Conservation (phyloP, 1,140 invertebrate species). For the Leptoteleia sp. region DNA sequence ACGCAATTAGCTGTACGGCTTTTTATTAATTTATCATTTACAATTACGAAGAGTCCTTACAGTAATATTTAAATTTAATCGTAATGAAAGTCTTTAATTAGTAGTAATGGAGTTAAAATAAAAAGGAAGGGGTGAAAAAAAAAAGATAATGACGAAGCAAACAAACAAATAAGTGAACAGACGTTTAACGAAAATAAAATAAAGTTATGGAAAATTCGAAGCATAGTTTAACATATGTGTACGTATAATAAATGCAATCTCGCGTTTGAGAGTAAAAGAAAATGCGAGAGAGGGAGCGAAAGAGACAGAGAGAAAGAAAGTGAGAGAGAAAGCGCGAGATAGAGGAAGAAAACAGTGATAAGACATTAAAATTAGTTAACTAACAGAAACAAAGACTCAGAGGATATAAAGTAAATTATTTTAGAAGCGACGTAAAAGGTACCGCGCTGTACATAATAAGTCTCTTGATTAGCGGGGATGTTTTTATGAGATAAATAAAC, state of each 20-base stretch:
- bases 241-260: constrained; percentile 61
- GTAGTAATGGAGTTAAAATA: constrained; percentile 49
- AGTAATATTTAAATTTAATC: constrained; percentile 65
- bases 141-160: too few relatives aligned
- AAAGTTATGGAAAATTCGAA: constrained; percentile 61
- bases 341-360: constrained; percentile 62
- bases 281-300: neutral
- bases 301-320: too few relatives aligned
- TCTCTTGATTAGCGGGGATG: constrained; percentile 66
- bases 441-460: constrained; percentile 65
- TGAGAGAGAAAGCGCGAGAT: constrained; percentile 13
- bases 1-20: constrained; percentile 57
- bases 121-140: too few relatives aligned
- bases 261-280: constrained; percentile 59
- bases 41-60: constrained; percentile 45
- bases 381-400: constrained; percentile 74
- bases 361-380: constrained; percentile 72
- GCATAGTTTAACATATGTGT: constrained; percentile 44
- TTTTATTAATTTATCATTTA: constrained; percentile 63
- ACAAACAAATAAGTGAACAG: constrained; percentile 9
- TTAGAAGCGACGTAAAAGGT: constrained; percentile 58
- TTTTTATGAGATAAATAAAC: constrained; percentile 66
- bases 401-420: constrained; percentile 71
- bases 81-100: constrained; percentile 66
- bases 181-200: constrained; percentile 38